A percentile compares a stretch with the other conserved stretches of the same genome.
Evolutionary conservation across 2,797 vertebrate species (phyloP).

Genomic region (Pseudomugil gertrudae): DNA sequence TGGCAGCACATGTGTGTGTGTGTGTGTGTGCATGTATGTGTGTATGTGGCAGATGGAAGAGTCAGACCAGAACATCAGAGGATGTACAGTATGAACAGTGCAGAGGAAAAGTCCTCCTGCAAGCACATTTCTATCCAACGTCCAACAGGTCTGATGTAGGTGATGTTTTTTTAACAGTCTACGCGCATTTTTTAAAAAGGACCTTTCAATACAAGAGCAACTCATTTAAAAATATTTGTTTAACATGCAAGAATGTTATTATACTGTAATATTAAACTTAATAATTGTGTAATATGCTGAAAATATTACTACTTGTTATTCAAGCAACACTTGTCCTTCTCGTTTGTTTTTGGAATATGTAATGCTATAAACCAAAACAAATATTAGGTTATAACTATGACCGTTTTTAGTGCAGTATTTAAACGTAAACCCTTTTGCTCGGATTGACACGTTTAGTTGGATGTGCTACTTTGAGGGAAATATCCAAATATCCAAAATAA

Average conservation of each 20-base stretch:
- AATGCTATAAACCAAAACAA: background rate
- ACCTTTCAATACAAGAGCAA: too few species aligned
- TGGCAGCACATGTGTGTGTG: slow-evolving; percentile 31
- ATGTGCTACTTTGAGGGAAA: accelerated
- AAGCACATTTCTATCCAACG: background rate
- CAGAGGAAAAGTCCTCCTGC: slow-evolving; percentile 29
- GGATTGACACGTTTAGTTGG: background rate
- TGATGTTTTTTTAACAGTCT: too few species aligned
- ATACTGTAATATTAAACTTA: too few species aligned
- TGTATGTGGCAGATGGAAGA: slow-evolving; percentile 52
- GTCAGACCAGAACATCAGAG: slow-evolving; percentile 54
- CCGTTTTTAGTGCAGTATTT: background rate
- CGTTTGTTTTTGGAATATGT: background rate
- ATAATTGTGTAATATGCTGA: too few species aligned
- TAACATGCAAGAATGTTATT: too few species aligned
- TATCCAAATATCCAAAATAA: slow-evolving; percentile 9
- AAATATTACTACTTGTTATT: too few species aligned
- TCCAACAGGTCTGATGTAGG: slow-evolving; percentile 10
- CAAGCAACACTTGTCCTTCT: too few species aligned
- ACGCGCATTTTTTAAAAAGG: too few species aligned
- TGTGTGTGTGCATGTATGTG: slow-evolving; percentile 27
- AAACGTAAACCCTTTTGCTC: background rate
- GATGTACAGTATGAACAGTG: slow-evolving; percentile 6
- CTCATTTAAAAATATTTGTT: too few species aligned
- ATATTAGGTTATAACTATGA: background rate